Evolutionary conservation across 2,888 invertebrate species (phyloP), one percentile per base, ranked within the genome.

Genomic region (Prosopocoilus inquinatus): DNA sequence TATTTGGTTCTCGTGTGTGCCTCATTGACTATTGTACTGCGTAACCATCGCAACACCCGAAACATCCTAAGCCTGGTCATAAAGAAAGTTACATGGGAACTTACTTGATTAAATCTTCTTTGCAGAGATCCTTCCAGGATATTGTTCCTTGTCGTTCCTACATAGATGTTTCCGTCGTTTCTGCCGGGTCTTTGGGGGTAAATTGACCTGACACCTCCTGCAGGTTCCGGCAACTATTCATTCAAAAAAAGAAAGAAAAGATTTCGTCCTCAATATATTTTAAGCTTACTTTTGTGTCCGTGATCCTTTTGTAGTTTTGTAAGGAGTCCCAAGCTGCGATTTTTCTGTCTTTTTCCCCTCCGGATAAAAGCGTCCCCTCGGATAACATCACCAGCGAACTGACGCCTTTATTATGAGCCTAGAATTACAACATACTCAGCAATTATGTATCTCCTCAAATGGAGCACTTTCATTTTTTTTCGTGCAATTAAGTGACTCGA

Each of bases 271-370:
- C n/a, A n/a, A n/a, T n/a, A n/a, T n/a, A n/a, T 47, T 3, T 47
- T 48, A 28, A 15, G 53, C 71, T 68, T 66, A 92, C 92, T 82
- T 93, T 94, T 0, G 91, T 90, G 69, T 93, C 93, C 0, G 92
- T 91, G 65, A 94, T 91, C 70, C 90, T 86, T 75, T 91, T 92
- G 74, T 94, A 95, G 72, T 92, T 92, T 72, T 93, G 92, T 58
- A 91, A 76, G 0, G 93, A 89, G 72, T 95, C 94, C 96, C 95
- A 96, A 0, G 94, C 94, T 0, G 91, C 91, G 63, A 96, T 90
- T 78, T 91, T 90, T 33, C 93, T 81, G 72, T 94, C 94, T 67
- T 91, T 91, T 69, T 94, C 94, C 0, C 94, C 94, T 0, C 94
- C 94, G 0, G 94, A 94, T 44, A 96, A 81, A 8, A 96, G 75